These are phyloP conservation scores for Pimephales promelas DNA, from an alignment of 2,113 vertebrate genomes.

Conservation along the genomic window DNA sequence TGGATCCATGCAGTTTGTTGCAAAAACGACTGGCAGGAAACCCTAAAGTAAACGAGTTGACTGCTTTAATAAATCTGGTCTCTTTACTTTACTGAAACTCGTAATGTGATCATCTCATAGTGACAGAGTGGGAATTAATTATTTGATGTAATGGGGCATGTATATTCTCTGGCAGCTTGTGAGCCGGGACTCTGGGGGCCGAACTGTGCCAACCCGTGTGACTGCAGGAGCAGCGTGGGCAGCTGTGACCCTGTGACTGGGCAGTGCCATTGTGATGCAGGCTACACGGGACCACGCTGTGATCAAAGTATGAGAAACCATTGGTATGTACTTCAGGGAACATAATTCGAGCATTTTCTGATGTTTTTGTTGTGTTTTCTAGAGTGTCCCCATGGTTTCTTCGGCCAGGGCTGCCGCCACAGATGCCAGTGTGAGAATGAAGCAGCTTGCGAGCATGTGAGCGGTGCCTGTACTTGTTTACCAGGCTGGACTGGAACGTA, in stretches of 20 bases:
- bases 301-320: conserved; percentile 73
- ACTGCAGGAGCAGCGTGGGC: conserved; percentile 73
- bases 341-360: neutral
- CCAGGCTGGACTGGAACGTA: conserved; percentile 82
- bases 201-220: conserved; percentile 68
- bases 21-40: conserved; percentile 14
- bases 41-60: neutral
- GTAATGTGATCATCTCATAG: neutral
- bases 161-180: conserved; percentile 74
- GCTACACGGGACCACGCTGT: conserved; percentile 70
- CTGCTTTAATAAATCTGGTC: conserved; percentile 9
- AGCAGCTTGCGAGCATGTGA: conserved; percentile 79
- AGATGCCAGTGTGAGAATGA: conserved; percentile 79
- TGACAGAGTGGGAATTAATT: neutral
- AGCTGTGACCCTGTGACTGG: conserved; percentile 73
- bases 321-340: neutral
- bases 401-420: conserved; percentile 73
- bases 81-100: neutral
- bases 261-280: conserved; percentile 75
- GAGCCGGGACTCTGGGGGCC: conserved; percentile 76
- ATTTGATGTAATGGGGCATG: neutral
- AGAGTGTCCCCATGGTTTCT: conserved; percentile 79
- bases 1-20: neutral
- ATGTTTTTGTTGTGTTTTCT: neutral
- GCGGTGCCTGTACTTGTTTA: conserved; percentile 80